A percentile compares a stretch with the other conserved stretches of the same genome.
phyloP scores from a whole-genome alignment of 64 coral and sea anemone genomes.

The Astreopora myriophthalma region DNA sequence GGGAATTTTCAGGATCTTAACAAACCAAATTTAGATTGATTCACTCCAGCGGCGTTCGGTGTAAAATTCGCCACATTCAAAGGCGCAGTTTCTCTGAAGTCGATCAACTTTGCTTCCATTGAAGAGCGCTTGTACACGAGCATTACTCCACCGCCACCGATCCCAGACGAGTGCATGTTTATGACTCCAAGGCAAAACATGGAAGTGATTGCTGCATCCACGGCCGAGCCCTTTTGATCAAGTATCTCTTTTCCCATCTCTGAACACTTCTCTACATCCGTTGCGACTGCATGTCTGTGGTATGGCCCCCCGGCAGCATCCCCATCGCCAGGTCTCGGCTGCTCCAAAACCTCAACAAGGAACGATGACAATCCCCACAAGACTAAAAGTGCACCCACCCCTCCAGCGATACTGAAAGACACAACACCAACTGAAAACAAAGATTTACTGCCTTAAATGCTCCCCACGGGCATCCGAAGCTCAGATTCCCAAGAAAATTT shows the following conservation, averaged over 20 bases:
- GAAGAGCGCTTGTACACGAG: conserved; percentile 42
- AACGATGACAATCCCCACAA: background rate
- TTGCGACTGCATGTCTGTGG: conserved; percentile 38
- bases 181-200: conserved; percentile 70
- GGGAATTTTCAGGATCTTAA: background rate
- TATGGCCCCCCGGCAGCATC: conserved; percentile 4
- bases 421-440: too few relatives aligned
- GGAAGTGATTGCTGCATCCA: conserved; percentile 69
- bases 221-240: conserved; percentile 12
- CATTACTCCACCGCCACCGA: conserved; percentile 76
- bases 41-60: background rate
- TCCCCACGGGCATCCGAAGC: too few relatives aligned
- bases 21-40: background rate
- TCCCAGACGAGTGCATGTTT: conserved; percentile 66
- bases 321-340: too few relatives aligned
- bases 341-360: too few relatives aligned
- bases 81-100: conserved; percentile 72
- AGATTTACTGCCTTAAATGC: too few relatives aligned
- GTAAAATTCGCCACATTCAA: background rate
- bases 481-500: too few relatives aligned
- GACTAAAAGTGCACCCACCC: background rate
- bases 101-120: conserved; percentile 15
- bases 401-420: background rate
- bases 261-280: conserved; percentile 57
- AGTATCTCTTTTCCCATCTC: conserved; percentile 53